Conservation (phyloP, 2,888 invertebrate species). For the Papilio protenor region DNA sequence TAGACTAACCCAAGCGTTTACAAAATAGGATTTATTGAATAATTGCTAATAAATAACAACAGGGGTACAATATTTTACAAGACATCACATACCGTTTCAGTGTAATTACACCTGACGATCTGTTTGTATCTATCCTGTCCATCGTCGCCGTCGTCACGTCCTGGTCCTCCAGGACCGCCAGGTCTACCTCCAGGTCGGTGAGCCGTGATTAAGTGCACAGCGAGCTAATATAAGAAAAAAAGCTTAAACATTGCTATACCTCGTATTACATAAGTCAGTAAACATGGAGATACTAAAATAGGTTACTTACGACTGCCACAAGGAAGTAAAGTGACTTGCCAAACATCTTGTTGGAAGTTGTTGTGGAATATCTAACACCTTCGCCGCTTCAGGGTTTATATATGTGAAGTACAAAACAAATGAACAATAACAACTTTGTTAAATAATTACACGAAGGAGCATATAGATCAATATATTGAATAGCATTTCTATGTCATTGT, state of each 20-base stretch:
- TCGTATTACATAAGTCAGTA: neutral
- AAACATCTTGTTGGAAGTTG: constrained; percentile 15
- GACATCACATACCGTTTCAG: constrained; percentile 4
- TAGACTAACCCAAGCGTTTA: neutral
- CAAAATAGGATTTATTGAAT: neutral
- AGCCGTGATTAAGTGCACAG: constrained; percentile 30
- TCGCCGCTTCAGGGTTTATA: constrained; percentile 22
- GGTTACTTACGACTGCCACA: constrained; percentile 33
- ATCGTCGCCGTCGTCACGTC: neutral
- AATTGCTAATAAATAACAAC: neutral
- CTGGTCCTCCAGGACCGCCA: neutral
- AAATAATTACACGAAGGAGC: neutral
- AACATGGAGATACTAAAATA: neutral
- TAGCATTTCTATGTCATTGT: neutral
- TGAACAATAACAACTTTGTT: constrained; percentile 18
- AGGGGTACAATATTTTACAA: neutral
- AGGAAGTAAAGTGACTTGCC: constrained; percentile 28
- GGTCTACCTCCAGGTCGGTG: constrained; percentile 11
- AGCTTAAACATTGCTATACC: neutral
- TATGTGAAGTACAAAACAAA: constrained; percentile 24
- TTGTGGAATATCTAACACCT: neutral
- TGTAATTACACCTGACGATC: constrained; percentile 38
- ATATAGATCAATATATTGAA: neutral
- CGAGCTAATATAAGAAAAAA: constrained; percentile 14
- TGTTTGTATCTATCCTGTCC: constrained; percentile 7